These are phyloP conservation scores for Amia ocellicauda DNA, from an alignment of 2,113 vertebrate species.

Conservation along the genomic window DNA sequence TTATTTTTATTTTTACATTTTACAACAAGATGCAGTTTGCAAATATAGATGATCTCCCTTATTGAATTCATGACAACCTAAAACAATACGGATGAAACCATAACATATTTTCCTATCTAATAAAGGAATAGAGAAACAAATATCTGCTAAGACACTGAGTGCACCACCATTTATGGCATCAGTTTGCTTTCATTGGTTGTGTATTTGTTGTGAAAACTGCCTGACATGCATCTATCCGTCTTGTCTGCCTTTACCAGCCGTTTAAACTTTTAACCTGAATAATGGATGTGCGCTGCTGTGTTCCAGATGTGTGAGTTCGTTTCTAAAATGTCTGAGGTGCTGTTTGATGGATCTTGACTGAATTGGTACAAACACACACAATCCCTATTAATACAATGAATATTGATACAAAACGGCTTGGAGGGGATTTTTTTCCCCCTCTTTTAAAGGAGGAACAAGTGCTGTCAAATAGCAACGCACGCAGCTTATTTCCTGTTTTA, in stretches of 20 bases:
- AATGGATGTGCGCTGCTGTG: background rate
- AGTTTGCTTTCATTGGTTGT: background rate
- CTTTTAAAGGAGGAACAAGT: too few species aligned
- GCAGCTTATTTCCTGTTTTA: too few species aligned
- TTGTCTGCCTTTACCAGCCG: background rate
- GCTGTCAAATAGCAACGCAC: too few species aligned
- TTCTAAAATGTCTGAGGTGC: background rate
- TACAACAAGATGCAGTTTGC: too few species aligned
- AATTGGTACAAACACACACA: background rate
- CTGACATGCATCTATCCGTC: background rate
- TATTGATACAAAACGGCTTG: too few species aligned
- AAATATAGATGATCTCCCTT: too few species aligned
- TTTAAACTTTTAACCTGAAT: slow-evolving; percentile 7
- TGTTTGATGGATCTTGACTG: background rate
- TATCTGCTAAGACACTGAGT: background rate
- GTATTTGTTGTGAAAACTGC: background rate
- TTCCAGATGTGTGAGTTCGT: background rate
- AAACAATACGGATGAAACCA: too few species aligned
- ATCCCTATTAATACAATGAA: too few species aligned
- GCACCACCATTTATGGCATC: background rate
- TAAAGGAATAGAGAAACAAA: background rate
- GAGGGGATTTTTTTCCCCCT: too few species aligned
- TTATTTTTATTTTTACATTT: too few species aligned
- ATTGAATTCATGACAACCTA: too few species aligned
- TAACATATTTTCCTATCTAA: too few species aligned